Conservation (phyloP, 2,888 invertebrate species). For the Cheilosia impressa region DNA sequence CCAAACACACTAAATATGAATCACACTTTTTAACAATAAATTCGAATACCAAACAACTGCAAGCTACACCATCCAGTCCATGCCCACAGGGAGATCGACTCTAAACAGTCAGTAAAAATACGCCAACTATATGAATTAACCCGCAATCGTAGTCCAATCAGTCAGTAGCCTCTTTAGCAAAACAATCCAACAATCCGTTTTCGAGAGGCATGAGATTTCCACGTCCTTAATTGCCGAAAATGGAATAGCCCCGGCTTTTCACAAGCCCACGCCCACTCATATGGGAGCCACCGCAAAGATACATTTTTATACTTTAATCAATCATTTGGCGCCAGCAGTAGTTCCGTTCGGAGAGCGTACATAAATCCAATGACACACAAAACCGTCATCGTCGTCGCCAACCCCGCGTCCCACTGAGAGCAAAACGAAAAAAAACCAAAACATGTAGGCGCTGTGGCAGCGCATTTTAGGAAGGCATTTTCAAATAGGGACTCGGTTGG, state of each 20-base stretch:
- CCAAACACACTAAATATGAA: background rate
- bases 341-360: background rate
- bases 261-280: background rate
- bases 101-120: too few species aligned
- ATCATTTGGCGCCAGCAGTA: slow-evolving; percentile 35
- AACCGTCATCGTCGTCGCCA: slow-evolving; percentile 6
- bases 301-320: slow-evolving; percentile 27
- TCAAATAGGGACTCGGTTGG: slow-evolving; percentile 13
- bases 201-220: background rate
- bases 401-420: background rate
- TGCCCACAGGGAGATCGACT: too few species aligned
- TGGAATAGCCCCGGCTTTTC: background rate
- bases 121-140: too few species aligned
- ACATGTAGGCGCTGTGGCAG: background rate
- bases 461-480: slow-evolving; percentile 14
- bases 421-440: background rate
- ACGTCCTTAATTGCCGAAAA: background rate
- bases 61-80: too few species aligned
- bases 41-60: background rate
- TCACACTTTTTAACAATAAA: background rate
- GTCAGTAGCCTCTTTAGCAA: background rate
- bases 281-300: background rate
- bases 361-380: slow-evolving; percentile 24
- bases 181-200: background rate
- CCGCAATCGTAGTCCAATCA: too few species aligned